phyloP scores from a whole-genome alignment of 2,113 vertebrate species.

The Phrynosoma platyrhinos region DNA sequence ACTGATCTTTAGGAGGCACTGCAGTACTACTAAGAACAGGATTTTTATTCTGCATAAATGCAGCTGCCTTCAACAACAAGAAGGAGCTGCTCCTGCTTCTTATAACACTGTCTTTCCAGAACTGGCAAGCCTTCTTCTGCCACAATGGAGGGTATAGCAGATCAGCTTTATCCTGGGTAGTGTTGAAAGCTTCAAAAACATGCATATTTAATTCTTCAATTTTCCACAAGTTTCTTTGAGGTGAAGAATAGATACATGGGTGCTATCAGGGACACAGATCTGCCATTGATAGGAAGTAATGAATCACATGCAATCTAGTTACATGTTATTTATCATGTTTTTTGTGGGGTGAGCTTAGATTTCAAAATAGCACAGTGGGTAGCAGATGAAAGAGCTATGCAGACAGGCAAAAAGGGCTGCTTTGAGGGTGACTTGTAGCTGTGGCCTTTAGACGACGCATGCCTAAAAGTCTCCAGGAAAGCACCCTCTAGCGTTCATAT shows the following conservation, averaged over 20 bases:
- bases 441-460: too few relatives aligned
- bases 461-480: too few relatives aligned
- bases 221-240: constrained; percentile 23
- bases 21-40: neutral
- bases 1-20: constrained; percentile 14
- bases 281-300: neutral
- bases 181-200: neutral
- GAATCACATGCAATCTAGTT: too few relatives aligned
- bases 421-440: too few relatives aligned
- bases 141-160: neutral
- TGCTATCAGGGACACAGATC: neutral
- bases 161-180: neutral
- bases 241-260: neutral
- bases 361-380: too few relatives aligned
- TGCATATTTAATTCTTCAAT: neutral
- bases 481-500: too few relatives aligned
- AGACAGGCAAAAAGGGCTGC: too few relatives aligned
- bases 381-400: too few relatives aligned
- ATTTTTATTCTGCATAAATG: neutral
- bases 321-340: too few relatives aligned
- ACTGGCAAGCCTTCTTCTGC: too few relatives aligned
- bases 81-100: neutral
- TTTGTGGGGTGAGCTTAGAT: too few relatives aligned
- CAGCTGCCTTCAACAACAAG: neutral
- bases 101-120: rapidly evolving